Base-by-base conservation (phyloP, 1,140 invertebrate species). In the Apis dorsata region DNA sequence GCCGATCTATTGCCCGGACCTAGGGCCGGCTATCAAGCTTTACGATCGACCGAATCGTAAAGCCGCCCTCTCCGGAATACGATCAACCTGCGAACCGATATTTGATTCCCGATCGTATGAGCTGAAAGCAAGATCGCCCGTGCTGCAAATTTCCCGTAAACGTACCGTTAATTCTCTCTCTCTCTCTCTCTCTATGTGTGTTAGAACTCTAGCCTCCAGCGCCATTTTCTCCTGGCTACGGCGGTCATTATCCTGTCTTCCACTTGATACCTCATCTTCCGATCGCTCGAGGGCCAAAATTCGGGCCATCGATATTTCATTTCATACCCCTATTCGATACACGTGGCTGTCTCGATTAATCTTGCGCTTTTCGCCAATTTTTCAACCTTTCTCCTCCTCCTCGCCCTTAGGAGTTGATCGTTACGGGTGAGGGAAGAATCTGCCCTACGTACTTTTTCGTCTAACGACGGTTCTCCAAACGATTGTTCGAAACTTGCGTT, bases 41-140 rank as follows among this genome's bases (percentile, higher is more conserved):
- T 89, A 89, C 78, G 87, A 89, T 86, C 86, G 84, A 88, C 86
- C 87, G 84, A 88, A 88, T 86, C 87, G 71, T 86, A 89, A 89
- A 89, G 78, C 65, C 79, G 55, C 44, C 51, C 60, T 24, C n/a
- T 51, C 34, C n/a, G 59, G 65, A 21, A 62, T 70, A 73, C 68
- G 80, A 59, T 66, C 82, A 69, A 49, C 79, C 72, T 28, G 34
- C 9, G 60, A 11, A 24, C 69, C 71, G 83, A 76, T 71, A 75
- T 75, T 75, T 51, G 75, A 86, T 79, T 86, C 76, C 80, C 62
- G 81, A 85, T 88, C 57, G 73, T 76, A 72, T 69, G 63, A 84
- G 73, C 81, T 28, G 63, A 72, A 65, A 79, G 51, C 28, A 57
- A 57, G 59, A 24, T 51, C 81, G 21, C 10, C 69, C 62, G 53